Evolutionary conservation across 2,113 vertebrate species (phyloP), one percentile per base, ranked within the genome.

Genomic region (Corythornis vintsioides): DNA sequence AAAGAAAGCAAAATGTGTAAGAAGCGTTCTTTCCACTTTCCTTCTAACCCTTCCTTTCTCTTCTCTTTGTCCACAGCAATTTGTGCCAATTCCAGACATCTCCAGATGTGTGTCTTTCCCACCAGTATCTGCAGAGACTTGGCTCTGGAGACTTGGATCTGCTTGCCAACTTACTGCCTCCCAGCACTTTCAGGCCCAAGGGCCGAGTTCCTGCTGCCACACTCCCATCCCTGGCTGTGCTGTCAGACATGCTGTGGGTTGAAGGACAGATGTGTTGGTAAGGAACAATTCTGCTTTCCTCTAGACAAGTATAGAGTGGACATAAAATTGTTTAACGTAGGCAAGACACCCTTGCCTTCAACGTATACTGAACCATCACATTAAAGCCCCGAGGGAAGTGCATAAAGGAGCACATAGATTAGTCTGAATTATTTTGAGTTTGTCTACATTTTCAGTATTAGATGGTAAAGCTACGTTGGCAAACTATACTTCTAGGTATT

Each of bases 41-140:
- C 61, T 90, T 87, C 79, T 61, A 93, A 42, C 47, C 22, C 78
- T 89, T 90, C 74, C 74, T 89, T 83, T 89, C 71, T 83, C 63
- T 88, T 38, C 33, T 81, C 43, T 66, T 76, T 56, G 26, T 83
- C 85, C 53, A 38, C 57, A 86, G 57, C 21, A 52, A 60, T 83
- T 80, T 71, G 43, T 89, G 85, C 69, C 91, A 92, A 64, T 67
- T 92, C 87, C 91, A 95, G 65, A 74, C 64, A 83, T 33, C 55
- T 77, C 84, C 84, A 95, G 82, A 83, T 89, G 87, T 71, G 64
- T 71, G 48, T 69, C 71, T 88, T 90, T 92, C 92, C 87, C 90
- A 93, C 80, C 66, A 76, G 81, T 65, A 85, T 84, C 94, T 87
- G 84, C 69, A 92, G 63, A 83, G 67, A 57, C 70, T 94, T 91